These are phyloP conservation scores for Hystrix cristata DNA, from an alignment of 2,113 vertebrate species.

Conservation along the genomic window DNA sequence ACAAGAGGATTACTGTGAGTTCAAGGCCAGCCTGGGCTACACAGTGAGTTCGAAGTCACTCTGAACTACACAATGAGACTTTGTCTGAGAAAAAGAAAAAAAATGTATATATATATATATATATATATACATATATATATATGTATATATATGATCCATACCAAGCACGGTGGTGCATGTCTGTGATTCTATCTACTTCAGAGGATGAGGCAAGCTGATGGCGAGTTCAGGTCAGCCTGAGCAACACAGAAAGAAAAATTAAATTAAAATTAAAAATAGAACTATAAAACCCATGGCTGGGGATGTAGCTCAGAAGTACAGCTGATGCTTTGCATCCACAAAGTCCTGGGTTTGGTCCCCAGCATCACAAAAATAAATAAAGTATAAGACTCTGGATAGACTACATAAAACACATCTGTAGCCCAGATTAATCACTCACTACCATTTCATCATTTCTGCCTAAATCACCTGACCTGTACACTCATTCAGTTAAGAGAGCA, in stretches of 20 bases:
- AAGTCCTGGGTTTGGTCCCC: background rate
- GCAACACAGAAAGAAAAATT: background rate
- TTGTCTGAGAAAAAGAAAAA: too few species aligned
- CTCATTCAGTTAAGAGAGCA: slow-evolving; percentile 48
- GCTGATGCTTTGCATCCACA: background rate
- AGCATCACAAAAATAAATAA: background rate
- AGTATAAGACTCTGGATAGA: background rate
- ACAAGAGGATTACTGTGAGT: too few species aligned
- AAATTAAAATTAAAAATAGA: background rate
- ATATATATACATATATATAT: too few species aligned
- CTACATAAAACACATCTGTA: slow-evolving; percentile 36
- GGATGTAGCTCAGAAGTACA: background rate
- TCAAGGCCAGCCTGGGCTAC: too few species aligned
- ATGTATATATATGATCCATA: too few species aligned
- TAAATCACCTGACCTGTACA: background rate
- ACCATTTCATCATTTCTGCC: background rate
- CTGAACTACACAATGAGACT: too few species aligned
- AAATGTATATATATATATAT: too few species aligned
- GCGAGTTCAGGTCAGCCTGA: background rate
- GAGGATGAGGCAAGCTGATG: background rate
- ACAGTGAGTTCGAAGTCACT: too few species aligned
- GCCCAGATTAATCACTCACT: slow-evolving; percentile 22
- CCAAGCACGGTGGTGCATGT: background rate
- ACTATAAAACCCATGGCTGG: background rate
- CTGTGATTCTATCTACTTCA: background rate